Percentiles rank a stretch among this genome's conserved stretches.
phyloP scores from a whole-genome alignment of 2,888 invertebrate species.

The Dendrolimus pini region DNA sequence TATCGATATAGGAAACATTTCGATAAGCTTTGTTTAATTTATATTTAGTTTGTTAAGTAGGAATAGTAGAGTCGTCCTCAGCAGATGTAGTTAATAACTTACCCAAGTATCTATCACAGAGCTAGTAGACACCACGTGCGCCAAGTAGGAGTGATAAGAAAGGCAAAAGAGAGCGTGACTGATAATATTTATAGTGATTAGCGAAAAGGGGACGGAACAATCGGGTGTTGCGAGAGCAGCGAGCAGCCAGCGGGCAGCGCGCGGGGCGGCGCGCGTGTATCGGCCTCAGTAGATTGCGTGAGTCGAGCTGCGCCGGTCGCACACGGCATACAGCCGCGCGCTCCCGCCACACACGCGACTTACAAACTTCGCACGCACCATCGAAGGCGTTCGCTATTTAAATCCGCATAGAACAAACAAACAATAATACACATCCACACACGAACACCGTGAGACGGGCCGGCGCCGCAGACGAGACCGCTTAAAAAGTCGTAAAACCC shows the following conservation, averaged over 20 bases:
- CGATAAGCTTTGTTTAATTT: too few species aligned
- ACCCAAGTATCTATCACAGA: too few species aligned
- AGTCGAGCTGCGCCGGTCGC: constrained; percentile 79
- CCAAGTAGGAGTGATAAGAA: constrained; percentile 60
- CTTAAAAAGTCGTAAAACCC: constrained; percentile 73
- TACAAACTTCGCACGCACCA: constrained; percentile 64
- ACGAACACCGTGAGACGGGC: constrained; percentile 38
- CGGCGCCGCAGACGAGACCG: constrained; percentile 53
- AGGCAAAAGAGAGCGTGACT: constrained; percentile 67
- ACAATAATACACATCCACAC: constrained; percentile 27
- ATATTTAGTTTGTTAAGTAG: too few species aligned
- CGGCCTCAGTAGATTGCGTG: constrained; percentile 79
- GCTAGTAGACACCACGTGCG: constrained; percentile 44
- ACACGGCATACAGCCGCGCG: constrained; percentile 49
- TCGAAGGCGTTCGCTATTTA: constrained; percentile 16
- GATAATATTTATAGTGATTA: constrained; percentile 76
- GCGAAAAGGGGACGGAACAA: constrained; percentile 76
- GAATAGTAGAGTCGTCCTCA: too few species aligned
- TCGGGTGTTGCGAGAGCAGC: constrained; percentile 55
- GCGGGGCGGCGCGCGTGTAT: constrained; percentile 70
- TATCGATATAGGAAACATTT: too few species aligned
- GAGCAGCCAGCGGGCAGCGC: constrained; percentile 75
- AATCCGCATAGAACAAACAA: constrained; percentile 27
- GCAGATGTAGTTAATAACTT: too few species aligned
- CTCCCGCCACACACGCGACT: constrained; percentile 53